Conservation (phyloP, 1,140 invertebrate species). For the Musca vetustissima region DNA sequence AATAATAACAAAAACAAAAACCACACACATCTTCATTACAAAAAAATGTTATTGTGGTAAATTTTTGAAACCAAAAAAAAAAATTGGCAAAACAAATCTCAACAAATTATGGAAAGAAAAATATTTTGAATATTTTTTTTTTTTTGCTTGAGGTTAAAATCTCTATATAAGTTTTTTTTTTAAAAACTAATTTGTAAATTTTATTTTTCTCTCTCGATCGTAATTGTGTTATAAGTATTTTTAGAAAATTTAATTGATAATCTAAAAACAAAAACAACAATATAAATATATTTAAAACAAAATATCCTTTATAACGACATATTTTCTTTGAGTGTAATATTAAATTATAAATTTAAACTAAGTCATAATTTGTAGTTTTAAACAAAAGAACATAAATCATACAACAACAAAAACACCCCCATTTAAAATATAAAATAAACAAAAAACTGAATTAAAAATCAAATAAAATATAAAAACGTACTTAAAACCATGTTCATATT, state of each 20-base stretch:
- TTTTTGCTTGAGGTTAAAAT: not conserved
- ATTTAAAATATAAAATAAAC: not conserved
- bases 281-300: no score
- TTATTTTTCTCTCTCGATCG: not conserved
- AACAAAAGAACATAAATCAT: constrained; percentile 5
- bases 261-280: not conserved
- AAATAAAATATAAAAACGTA: constrained; percentile 19
- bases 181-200: constrained; percentile 3
- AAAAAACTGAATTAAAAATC: not conserved
- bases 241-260: constrained; percentile 2
- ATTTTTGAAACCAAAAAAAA: no score
- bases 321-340: constrained; percentile 17
- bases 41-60: no score
- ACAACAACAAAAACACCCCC: not conserved
- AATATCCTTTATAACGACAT: constrained; percentile 1
- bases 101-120: no score
- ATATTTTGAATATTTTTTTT: not conserved
- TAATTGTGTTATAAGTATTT: constrained; percentile 9
- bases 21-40: no score
- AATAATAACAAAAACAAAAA: no score
- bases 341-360: constrained; percentile 21
- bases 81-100: no score
- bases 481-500: constrained; percentile 17
- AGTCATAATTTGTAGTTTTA: constrained; percentile 23
- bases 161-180: constrained; percentile 4